phyloP scores from a whole-genome alignment of 2,888 invertebrate species.

The Digitonthophagus gazella region DNA sequence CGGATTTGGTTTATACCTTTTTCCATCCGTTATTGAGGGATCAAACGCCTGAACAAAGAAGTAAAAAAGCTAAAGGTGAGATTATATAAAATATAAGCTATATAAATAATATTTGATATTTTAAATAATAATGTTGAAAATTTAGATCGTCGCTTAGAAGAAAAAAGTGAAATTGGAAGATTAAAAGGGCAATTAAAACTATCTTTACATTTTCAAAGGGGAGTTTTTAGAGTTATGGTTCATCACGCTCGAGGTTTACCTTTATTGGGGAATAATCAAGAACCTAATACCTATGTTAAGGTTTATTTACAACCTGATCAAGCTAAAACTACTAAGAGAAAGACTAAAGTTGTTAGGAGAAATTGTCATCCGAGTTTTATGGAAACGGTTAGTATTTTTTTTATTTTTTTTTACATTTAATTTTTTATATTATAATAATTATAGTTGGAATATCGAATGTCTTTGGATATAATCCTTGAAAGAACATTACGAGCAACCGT shows the following conservation, averaged over 20 bases:
- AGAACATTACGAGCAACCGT: constrained; percentile 87
- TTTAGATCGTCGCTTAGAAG: constrained; percentile 39
- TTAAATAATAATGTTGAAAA: not conserved
- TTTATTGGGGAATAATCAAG: constrained; percentile 72
- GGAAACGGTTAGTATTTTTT: constrained; percentile 74
- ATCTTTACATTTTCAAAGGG: constrained; percentile 72
- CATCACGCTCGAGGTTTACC: constrained; percentile 90
- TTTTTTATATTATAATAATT: too few species aligned
- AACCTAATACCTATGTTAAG: constrained; percentile 88
- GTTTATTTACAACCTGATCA: constrained; percentile 92
- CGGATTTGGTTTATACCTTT: constrained; percentile 96
- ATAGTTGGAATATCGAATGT: constrained; percentile 84
- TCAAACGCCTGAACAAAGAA: constrained; percentile 80
- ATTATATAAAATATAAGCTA: not conserved
- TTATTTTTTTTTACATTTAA: not conserved
- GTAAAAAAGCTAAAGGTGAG: constrained; percentile 73
- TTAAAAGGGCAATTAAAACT: constrained; percentile 75
- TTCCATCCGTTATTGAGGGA: constrained; percentile 95
- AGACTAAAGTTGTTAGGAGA: constrained; percentile 89
- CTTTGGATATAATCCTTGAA: constrained; percentile 72
- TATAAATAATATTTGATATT: not conserved
- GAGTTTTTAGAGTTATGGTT: constrained; percentile 76
- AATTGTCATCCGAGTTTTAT: constrained; percentile 97
- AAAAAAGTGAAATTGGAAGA: constrained; percentile 46
- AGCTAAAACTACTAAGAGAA: constrained; percentile 89